These are phyloP conservation scores for Tridacna gigas DNA, from an alignment of 2,888 invertebrate species.

Conservation along the genomic window DNA sequence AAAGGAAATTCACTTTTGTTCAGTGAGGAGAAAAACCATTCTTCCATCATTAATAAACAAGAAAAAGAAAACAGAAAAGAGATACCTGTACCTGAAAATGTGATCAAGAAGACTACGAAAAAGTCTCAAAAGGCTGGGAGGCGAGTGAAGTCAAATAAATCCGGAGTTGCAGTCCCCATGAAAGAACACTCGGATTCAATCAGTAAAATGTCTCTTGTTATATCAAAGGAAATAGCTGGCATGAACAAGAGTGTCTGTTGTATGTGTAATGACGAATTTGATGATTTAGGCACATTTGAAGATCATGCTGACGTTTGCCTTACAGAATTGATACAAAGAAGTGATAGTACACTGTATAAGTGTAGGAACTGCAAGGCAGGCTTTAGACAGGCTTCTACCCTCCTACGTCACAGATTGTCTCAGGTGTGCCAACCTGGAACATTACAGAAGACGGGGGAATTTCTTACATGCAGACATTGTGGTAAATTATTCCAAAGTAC, in stretches of 20 bases:
- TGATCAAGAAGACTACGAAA: not conserved
- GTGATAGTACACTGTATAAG: not conserved
- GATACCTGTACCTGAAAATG: not conserved
- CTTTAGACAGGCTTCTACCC: not conserved
- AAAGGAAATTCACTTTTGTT: not conserved
- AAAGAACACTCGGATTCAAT: not conserved
- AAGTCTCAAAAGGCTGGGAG: not conserved
- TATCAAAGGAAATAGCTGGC: not conserved
- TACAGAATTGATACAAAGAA: not conserved
- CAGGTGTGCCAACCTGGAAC: constrained; percentile 1
- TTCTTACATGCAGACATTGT: not conserved
- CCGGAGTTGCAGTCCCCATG: not conserved
- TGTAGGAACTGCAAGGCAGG: not conserved
- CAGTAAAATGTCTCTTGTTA: not conserved
- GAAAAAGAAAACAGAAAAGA: not conserved
- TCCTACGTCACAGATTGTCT: not conserved
- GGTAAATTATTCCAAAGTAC: not conserved
- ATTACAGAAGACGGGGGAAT: not conserved
- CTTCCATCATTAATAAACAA: not conserved
- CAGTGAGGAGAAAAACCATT: not conserved
- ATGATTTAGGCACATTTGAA: not conserved
- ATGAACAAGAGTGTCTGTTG: not conserved
- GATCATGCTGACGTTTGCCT: not conserved
- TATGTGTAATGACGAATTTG: not conserved
- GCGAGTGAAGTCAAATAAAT: not conserved